Percentiles rank a stretch among this genome's conserved stretches.
Evolutionary conservation across 2,888 invertebrate genomes (phyloP).

Genomic region (Parnassius glacialis): DNA sequence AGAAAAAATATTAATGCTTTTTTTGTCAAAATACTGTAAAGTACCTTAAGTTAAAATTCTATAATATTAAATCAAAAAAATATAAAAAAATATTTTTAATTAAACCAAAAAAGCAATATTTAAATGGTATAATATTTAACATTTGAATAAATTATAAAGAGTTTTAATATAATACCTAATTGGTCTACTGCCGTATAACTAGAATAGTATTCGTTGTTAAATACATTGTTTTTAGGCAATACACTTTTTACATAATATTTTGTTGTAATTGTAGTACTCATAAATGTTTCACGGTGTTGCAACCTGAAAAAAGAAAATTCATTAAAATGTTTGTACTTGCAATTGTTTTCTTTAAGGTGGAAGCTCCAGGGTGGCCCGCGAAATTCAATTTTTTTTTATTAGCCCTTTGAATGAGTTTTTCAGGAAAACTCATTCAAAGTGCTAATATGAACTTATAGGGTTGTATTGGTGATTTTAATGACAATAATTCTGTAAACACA

Average conservation of each 20-base stretch:
- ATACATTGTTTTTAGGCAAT: conserved; percentile 1
- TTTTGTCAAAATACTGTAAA: neutral
- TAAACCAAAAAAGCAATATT: neutral
- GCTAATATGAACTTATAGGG: no score
- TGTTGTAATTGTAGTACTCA: neutral
- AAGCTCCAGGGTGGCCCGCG: no score
- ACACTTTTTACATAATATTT: neutral
- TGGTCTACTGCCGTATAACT: neutral
- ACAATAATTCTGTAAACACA: no score
- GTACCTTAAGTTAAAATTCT: neutral
- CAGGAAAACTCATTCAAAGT: no score
- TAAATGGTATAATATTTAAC: neutral
- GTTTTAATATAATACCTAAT: neutral
- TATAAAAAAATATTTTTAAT: neutral
- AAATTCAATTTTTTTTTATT: no score
- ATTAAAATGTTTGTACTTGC: neutral
- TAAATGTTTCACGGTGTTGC: conserved; percentile 48
- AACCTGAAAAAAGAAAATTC: conserved; percentile 45
- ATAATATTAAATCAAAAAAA: neutral
- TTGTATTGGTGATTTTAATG: no score
- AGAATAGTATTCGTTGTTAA: conserved; percentile 14
- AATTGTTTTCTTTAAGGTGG: no score
- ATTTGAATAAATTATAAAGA: conserved; percentile 7
- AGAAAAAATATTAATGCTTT: no score
- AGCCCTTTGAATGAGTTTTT: no score